A percentile compares a stretch with the other conserved stretches of the same genome.
Evolutionary conservation across 2,797 vertebrate genomes (phyloP).

Genomic region (Leptoclinus maculatus): DNA sequence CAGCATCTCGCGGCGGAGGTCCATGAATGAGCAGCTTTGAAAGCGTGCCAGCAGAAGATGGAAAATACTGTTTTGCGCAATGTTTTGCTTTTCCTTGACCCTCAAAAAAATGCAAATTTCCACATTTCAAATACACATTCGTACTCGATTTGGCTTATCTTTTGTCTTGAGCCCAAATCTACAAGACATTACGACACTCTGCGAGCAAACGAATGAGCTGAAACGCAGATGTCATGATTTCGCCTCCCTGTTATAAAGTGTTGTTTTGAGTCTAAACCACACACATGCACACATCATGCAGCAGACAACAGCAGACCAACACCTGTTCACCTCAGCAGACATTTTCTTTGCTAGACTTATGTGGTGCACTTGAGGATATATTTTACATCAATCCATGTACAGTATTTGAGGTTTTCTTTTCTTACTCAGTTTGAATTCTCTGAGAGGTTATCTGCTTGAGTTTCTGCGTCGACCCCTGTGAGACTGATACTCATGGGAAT

Average conservation of each 20-base stretch:
- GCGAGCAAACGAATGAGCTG: conserved; percentile 16
- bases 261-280: conserved; percentile 32
- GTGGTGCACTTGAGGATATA: not conserved
- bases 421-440: conserved; percentile 1
- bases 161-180: not conserved
- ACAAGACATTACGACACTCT: not conserved
- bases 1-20: conserved; percentile 52
- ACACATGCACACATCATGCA: conserved; percentile 28
- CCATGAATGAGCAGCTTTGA: conserved; percentile 50
- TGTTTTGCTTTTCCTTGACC: conserved; percentile 32
- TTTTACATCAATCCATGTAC: conserved; percentile 3
- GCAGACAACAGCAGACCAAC: conserved; percentile 16
- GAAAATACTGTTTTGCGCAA: conserved; percentile 64
- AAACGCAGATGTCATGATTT: conserved; percentile 35
- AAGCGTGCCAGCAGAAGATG: conserved; percentile 53
- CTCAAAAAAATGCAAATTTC: conserved; percentile 8
- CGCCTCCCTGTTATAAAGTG: conserved; percentile 1
- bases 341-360: not conserved
- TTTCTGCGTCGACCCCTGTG: conserved; percentile 44
- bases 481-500: conserved; percentile 80
- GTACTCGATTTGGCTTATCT: not conserved
- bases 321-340: conserved; percentile 25
- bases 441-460: conserved; percentile 23
- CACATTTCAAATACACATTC: conserved; percentile 23
- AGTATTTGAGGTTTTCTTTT: conserved; percentile 14